Percentiles rank a stretch among this genome's conserved stretches.
Evolutionary conservation across 2,113 vertebrate species (phyloP).

Genomic region (Cottus gobio): DNA sequence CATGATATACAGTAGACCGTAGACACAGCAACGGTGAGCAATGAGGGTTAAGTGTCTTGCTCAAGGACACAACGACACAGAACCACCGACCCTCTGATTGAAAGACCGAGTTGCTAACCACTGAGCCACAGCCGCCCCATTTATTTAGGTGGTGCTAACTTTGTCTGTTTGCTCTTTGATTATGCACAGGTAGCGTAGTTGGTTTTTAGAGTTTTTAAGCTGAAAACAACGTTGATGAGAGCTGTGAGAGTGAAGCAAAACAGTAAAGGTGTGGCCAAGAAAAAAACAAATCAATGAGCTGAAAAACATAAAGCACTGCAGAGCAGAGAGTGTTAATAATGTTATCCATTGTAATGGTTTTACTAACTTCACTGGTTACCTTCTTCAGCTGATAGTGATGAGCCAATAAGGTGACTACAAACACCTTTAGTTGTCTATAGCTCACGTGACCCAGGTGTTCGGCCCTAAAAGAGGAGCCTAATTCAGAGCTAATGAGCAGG

Average conservation of each 20-base stretch:
- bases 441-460: background rate
- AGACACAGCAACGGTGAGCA: too few species aligned
- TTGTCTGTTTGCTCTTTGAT: background rate
- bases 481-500: background rate
- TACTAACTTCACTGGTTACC: background rate
- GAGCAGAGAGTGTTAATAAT: background rate
- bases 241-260: background rate
- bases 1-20: too few species aligned
- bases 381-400: background rate
- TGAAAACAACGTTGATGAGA: background rate
- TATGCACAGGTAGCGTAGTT: too few species aligned
- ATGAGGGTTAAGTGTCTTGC: too few species aligned
- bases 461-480: background rate
- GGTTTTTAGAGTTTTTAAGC: background rate
- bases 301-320: background rate
- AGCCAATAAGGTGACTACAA: background rate
- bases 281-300: background rate
- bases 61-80: too few species aligned
- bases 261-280: background rate
- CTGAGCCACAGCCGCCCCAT: too few species aligned
- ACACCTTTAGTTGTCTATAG: background rate
- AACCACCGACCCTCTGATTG: too few species aligned
- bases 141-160: background rate
- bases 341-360: background rate
- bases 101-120: too few species aligned